Conservation (phyloP, 2,888 invertebrate species). For the Diplazon laetatorius region DNA sequence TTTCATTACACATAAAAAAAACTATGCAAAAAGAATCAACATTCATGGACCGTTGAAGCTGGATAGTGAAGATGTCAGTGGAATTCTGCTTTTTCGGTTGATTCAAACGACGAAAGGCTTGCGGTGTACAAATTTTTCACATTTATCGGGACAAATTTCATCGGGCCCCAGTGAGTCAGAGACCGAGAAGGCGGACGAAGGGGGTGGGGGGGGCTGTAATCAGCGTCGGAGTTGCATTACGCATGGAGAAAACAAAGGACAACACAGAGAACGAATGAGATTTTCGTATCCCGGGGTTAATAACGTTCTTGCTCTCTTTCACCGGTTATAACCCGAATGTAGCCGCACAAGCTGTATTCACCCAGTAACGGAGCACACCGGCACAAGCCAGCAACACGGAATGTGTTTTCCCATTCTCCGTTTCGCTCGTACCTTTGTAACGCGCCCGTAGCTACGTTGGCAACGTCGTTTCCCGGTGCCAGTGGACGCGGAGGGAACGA, state of each 20-base stretch:
- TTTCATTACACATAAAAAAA: no score
- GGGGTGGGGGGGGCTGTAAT: no score
- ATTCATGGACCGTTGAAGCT: neutral
- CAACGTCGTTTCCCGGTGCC: constrained; percentile 39
- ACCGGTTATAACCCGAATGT: neutral
- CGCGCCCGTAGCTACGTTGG: constrained; percentile 22
- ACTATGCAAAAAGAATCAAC: neutral
- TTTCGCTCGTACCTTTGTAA: constrained; percentile 36
- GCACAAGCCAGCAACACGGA: neutral
- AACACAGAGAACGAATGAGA: constrained; percentile 3
- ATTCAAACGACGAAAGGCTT: neutral
- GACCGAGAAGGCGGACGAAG: constrained; percentile 57
- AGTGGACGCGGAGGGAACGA: neutral
- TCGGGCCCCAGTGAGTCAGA: constrained; percentile 55
- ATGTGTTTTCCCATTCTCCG: constrained; percentile 34
- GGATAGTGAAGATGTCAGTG: neutral
- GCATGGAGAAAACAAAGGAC: constrained; percentile 11
- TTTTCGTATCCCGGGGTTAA: constrained; percentile 16
- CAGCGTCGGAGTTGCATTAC: constrained; percentile 60
- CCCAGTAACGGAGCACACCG: neutral
- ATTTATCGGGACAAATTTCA: constrained; percentile 69
- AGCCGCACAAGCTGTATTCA: neutral
- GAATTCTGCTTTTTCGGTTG: neutral
- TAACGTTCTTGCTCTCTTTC: constrained; percentile 30
- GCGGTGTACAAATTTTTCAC: constrained; percentile 68